A percentile compares a stretch with the other conserved stretches of the same genome.
Evolutionary conservation across 2,888 invertebrate species (phyloP).

Genomic region (Apotomis capreana): DNA sequence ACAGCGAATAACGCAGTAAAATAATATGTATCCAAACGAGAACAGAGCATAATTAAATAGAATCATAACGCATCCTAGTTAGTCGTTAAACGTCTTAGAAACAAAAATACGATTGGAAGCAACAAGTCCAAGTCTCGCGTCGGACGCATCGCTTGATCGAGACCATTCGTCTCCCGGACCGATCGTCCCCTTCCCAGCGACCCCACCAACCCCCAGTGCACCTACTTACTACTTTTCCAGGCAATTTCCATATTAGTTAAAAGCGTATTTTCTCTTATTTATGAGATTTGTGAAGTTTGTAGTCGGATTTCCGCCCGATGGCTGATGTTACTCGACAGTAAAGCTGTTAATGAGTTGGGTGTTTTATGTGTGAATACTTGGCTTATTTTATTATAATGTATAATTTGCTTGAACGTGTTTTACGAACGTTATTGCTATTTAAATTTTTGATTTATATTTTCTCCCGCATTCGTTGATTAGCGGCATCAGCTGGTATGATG

Average conservation of each 20-base stretch:
- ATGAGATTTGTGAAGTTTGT: slow-evolving; percentile 44
- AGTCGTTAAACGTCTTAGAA: slow-evolving; percentile 42
- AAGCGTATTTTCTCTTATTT: slow-evolving; percentile 42
- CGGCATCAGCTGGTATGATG: too few species aligned
- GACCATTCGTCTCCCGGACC: slow-evolving; percentile 67
- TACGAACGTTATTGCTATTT: too few species aligned
- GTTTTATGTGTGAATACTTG: slow-evolving; percentile 5
- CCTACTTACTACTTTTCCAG: slow-evolving; percentile 51
- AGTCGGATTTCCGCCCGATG: slow-evolving; percentile 39
- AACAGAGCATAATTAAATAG: slow-evolving; percentile 29
- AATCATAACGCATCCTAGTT: slow-evolving; percentile 29
- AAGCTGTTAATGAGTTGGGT: slow-evolving; percentile 33
- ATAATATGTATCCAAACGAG: not conserved
- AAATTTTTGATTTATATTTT: too few species aligned
- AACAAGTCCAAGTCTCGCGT: slow-evolving; percentile 74
- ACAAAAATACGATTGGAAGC: slow-evolving; percentile 62
- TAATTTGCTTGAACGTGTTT: too few species aligned
- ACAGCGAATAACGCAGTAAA: not conserved
- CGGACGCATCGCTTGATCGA: slow-evolving; percentile 69
- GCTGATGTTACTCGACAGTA: slow-evolving; percentile 22
- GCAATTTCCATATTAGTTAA: slow-evolving; percentile 55
- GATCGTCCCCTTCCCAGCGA: slow-evolving; percentile 49
- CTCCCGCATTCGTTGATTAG: too few species aligned
- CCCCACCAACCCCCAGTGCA: slow-evolving; percentile 38
- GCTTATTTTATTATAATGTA: not conserved